Evolutionary conservation across 2,113 vertebrate species (phyloP).

Genomic region (Orthonyx spaldingii): DNA sequence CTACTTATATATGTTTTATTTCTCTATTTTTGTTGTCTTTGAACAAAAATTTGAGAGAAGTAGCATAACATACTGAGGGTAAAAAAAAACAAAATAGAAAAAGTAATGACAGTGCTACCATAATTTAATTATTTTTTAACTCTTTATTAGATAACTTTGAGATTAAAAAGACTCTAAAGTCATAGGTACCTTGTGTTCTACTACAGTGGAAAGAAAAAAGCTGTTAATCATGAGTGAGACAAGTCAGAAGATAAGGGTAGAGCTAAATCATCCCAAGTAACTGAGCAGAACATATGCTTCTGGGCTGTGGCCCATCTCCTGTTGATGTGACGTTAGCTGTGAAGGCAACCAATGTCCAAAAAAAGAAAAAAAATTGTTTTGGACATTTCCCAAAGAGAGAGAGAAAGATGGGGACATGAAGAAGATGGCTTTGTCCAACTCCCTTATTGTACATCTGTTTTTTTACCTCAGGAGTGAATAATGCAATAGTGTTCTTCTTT

Average conservation of each 20-base stretch:
- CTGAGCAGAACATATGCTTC: neutral
- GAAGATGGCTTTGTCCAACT: neutral
- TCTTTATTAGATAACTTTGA: neutral
- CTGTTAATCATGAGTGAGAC: neutral
- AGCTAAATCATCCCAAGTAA: neutral
- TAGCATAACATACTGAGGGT: neutral
- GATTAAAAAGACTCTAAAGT: neutral
- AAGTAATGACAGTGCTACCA: neutral
- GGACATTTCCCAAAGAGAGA: neutral
- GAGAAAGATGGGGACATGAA: neutral
- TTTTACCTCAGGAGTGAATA: neutral
- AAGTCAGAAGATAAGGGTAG: neutral
- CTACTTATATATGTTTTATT: neutral
- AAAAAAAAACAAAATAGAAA: neutral
- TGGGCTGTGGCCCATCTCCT: neutral
- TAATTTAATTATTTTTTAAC: neutral
- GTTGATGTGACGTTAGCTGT: neutral
- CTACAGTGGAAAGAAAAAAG: neutral
- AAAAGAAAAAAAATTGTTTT: neutral
- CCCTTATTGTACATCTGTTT: neutral
- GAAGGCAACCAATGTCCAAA: neutral
- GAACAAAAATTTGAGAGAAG: neutral
- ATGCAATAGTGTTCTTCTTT: neutral
- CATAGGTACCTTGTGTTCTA: neutral
- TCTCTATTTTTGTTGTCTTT: neutral